phyloP scores from a whole-genome alignment of 2,888 invertebrate species.

The Chymomyza caudatula region DNA sequence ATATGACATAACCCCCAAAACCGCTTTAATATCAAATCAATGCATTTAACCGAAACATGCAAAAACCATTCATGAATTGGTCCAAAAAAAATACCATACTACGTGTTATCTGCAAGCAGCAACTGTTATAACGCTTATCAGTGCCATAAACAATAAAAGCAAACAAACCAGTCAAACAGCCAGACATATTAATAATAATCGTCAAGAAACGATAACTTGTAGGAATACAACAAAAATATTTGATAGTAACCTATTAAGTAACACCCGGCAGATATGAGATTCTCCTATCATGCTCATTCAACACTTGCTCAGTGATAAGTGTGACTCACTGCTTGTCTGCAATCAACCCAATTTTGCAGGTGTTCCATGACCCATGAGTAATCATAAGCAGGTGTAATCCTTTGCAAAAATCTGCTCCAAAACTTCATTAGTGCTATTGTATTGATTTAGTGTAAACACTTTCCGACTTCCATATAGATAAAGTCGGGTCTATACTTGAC shows the following conservation, averaged over 20 bases:
- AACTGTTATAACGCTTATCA: conserved; percentile 18
- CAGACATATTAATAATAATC: conserved; percentile 25
- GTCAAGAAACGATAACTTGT: background rate
- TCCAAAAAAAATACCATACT: background rate
- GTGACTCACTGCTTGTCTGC: conserved; percentile 17
- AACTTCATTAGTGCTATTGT: conserved; percentile 38
- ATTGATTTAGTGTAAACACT: background rate
- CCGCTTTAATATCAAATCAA: background rate
- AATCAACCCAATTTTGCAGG: background rate
- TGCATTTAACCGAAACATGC: background rate
- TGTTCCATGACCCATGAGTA: background rate
- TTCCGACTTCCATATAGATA: background rate
- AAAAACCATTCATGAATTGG: background rate
- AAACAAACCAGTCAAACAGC: conserved; percentile 17
- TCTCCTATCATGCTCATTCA: background rate
- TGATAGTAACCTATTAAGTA: background rate
- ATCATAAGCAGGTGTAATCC: background rate
- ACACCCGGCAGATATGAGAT: background rate
- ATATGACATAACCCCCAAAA: background rate
- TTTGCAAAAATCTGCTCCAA: background rate
- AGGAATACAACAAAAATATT: background rate
- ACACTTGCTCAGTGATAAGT: conserved; percentile 34
- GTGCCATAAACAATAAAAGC: background rate
- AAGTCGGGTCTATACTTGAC: background rate
- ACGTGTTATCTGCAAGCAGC: background rate